A percentile compares a stretch with the other conserved stretches of the same genome.
Conservation (phyloP, 2,888 invertebrate species). For the Tachystola acroxantha region DNA sequence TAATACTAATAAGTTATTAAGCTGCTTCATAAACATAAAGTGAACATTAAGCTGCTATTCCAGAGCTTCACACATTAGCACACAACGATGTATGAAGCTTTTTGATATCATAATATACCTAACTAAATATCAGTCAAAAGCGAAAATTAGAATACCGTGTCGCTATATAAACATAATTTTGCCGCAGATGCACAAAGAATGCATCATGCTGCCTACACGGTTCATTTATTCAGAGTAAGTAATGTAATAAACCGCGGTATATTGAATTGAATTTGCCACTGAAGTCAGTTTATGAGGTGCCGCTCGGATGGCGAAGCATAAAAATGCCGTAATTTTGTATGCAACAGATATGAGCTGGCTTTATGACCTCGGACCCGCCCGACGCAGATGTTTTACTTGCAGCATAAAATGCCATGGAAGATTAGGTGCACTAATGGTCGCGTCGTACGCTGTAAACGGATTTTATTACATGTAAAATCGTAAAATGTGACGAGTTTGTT, state of each 20-base stretch:
- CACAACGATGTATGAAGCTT: no score
- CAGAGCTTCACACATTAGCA: no score
- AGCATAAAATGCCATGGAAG: not conserved
- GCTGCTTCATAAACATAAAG: no score
- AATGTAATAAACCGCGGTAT: conserved; percentile 41
- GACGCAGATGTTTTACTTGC: conserved; percentile 2
- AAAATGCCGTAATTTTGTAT: conserved; percentile 61
- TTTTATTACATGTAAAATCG: not conserved
- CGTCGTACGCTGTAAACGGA: not conserved
- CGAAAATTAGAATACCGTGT: no score
- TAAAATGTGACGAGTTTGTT: not conserved
- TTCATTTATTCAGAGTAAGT: conserved; percentile 42
- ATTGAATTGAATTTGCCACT: conserved; percentile 61
- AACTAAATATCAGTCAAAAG: no score
- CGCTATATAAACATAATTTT: no score
- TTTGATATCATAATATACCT: no score
- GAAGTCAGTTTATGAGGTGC: conserved; percentile 53
- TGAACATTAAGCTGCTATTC: no score
- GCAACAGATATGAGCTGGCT: conserved; percentile 52
- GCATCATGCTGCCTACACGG: conserved; percentile 9
- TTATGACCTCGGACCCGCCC: conserved; percentile 28
- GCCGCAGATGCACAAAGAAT: not conserved
- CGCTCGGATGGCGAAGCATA: conserved; percentile 45
- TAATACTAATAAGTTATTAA: no score
- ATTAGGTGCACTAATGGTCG: not conserved